Evolutionary conservation across 2,888 invertebrate species (phyloP).

Genomic region (Rhopalosiphum nymphaeae): DNA sequence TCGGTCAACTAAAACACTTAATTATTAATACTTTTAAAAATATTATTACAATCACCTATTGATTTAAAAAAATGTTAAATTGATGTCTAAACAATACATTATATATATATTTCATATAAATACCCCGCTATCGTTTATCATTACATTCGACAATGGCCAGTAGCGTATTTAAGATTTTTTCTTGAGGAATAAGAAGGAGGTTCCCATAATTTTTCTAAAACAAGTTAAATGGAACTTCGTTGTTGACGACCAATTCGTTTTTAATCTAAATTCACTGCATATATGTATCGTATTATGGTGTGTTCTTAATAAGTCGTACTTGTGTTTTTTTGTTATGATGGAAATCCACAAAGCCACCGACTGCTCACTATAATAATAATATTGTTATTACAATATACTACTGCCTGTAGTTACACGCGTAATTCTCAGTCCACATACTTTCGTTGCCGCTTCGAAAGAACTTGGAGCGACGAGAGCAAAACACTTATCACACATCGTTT

Average conservation of each 20-base stretch:
- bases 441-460: neutral
- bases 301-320: neutral
- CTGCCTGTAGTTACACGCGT: neutral
- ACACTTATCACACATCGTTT: constrained; percentile 48
- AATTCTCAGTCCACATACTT: neutral
- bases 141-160: neutral
- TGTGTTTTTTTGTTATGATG: neutral
- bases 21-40: neutral
- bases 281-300: neutral
- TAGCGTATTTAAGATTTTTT: no score
- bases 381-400: neutral
- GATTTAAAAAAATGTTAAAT: neutral
- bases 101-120: neutral
- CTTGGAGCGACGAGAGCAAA: neutral
- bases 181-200: no score
- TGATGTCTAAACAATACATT: neutral
- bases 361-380: neutral
- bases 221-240: no score
- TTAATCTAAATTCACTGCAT: neutral
- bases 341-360: neutral
- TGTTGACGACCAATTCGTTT: neutral
- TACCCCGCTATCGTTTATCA: neutral
- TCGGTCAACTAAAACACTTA: neutral
- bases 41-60: neutral
- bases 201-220: no score